Conservation (phyloP, 1,140 invertebrate species). For the Drosophila mojavensis region DNA sequence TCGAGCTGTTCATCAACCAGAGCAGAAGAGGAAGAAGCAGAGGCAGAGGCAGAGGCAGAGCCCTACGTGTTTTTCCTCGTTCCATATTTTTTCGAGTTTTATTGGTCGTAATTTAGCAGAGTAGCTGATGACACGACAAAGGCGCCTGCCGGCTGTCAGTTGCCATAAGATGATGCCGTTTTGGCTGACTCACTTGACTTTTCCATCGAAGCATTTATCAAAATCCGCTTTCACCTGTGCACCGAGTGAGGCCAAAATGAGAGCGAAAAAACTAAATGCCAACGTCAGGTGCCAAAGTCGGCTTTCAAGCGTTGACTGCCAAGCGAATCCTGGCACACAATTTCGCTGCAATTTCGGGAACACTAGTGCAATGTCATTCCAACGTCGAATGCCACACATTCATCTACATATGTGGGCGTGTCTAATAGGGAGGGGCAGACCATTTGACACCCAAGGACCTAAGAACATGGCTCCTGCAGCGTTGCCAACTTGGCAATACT, state of each 20-base stretch:
- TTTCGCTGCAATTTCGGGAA: slow-evolving; percentile 60
- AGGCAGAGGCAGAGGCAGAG: not conserved
- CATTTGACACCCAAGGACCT: slow-evolving; percentile 55
- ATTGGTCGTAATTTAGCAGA: slow-evolving; percentile 37
- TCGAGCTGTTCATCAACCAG: slow-evolving; percentile 11
- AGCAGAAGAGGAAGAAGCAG: not conserved
- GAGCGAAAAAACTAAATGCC: not conserved
- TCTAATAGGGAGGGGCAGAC: slow-evolving; percentile 2
- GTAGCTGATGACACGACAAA: slow-evolving; percentile 18
- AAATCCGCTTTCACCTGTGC: slow-evolving; percentile 54
- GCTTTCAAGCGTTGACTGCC: slow-evolving; percentile 8
- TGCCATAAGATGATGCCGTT: slow-evolving; percentile 19
- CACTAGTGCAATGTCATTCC: slow-evolving; percentile 65
- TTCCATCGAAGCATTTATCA: slow-evolving; percentile 69
- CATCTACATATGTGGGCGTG: slow-evolving; percentile 8
- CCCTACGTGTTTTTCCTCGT: no score
- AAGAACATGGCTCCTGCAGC: no score
- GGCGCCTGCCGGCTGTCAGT: slow-evolving; percentile 18
- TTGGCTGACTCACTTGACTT: slow-evolving; percentile 49
- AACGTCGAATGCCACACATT: slow-evolving; percentile 46
- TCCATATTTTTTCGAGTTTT: not conserved
- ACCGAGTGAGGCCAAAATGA: no score
- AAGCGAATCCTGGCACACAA: slow-evolving; percentile 32
- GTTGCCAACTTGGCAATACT: no score
- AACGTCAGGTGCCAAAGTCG: slow-evolving; percentile 18